These are phyloP conservation scores for Microcebus murinus DNA, from an alignment of 2,113 vertebrate species.

Conservation along the genomic window DNA sequence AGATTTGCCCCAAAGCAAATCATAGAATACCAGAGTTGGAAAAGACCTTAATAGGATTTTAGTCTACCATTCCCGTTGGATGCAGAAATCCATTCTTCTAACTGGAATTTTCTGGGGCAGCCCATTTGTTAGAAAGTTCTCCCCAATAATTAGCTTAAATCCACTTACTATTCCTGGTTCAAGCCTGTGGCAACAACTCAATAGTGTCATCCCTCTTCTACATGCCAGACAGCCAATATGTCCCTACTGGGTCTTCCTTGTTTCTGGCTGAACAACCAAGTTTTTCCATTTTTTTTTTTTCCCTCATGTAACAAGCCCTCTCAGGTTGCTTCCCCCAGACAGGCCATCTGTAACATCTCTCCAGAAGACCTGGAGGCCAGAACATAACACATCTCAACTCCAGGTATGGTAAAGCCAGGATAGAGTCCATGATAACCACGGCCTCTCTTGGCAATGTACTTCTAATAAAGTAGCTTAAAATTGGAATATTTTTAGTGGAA, in stretches of 20 bases:
- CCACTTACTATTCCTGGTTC: not conserved
- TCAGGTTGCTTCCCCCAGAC: not conserved
- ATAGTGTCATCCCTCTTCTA: not conserved
- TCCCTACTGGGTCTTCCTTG: not conserved
- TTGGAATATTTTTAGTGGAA: not conserved
- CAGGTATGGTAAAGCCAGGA: not conserved
- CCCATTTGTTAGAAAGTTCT: not conserved
- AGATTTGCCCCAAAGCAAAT: constrained; percentile 33
- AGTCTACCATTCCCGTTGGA: not conserved
- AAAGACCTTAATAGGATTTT: not conserved
- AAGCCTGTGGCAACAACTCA: not conserved
- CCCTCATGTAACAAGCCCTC: not conserved
- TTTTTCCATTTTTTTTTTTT: not conserved
- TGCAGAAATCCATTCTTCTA: not conserved
- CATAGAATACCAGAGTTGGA: not conserved
- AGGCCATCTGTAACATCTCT: not conserved
- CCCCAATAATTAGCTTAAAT: not conserved
- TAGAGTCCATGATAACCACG: not conserved
- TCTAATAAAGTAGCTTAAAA: constrained; percentile 20
- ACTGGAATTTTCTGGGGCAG: not conserved
- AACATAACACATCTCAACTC: not conserved
- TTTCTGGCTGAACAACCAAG: not conserved
- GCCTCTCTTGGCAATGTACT: not conserved
- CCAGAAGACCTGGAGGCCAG: not conserved
- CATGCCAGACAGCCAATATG: not conserved